Conservation (phyloP, 2,888 invertebrate species). For the Callyntrura sp. region DNA sequence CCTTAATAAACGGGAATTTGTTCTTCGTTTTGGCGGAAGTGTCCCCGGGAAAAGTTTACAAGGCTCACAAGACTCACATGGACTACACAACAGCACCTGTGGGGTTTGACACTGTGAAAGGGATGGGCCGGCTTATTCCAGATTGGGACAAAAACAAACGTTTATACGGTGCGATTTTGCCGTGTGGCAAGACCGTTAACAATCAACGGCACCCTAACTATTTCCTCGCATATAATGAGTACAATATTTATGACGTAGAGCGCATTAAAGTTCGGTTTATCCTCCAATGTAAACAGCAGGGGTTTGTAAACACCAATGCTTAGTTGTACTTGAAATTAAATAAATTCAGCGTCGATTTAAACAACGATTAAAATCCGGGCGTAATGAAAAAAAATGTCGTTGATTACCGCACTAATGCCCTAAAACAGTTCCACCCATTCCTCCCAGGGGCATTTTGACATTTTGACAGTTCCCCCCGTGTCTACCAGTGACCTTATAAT, state of each 20-base stretch:
- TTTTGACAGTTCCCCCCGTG: too few relatives aligned
- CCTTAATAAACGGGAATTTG: not conserved
- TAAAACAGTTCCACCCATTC: too few relatives aligned
- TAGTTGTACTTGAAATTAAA: too few relatives aligned
- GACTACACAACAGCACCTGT: conserved; percentile 54
- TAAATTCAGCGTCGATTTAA: too few relatives aligned
- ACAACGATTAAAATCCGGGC: too few relatives aligned
- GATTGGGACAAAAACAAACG: conserved; percentile 55
- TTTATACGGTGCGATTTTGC: conserved; percentile 64
- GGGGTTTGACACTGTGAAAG: conserved; percentile 61
- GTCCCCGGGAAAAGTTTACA: conserved; percentile 68
- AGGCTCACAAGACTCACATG: conserved; percentile 67
- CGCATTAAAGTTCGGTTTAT: conserved; percentile 35
- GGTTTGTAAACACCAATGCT: too few relatives aligned
- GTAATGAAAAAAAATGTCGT: too few relatives aligned
- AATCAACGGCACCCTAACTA: conserved; percentile 41
- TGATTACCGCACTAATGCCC: too few relatives aligned
- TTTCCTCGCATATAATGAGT: conserved; percentile 60
- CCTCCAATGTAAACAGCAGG: too few relatives aligned
- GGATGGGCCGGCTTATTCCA: conserved; percentile 56
- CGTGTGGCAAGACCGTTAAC: conserved; percentile 46
- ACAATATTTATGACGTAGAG: conserved; percentile 63
- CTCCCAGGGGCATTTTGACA: too few relatives aligned
- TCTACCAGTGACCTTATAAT: too few relatives aligned
- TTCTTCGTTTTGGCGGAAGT: conserved; percentile 66